phyloP scores from a whole-genome alignment of 2,113 vertebrate genomes.

The Sinocyclocheilus rhinocerous region DNA sequence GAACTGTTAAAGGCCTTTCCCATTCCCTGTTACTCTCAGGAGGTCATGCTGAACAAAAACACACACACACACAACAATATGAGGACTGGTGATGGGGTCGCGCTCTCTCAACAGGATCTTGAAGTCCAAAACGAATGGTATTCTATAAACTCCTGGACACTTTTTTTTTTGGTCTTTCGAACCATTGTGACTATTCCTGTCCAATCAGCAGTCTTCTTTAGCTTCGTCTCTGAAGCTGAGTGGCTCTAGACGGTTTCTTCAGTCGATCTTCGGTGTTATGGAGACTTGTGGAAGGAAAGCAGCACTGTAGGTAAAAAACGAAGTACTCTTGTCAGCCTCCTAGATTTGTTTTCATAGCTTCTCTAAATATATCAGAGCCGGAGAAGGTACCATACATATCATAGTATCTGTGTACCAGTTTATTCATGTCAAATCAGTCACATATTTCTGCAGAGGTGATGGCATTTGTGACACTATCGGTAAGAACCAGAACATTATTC shows the following conservation, averaged over 20 bases:
- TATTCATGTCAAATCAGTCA: constrained; percentile 13
- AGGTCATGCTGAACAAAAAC: constrained; percentile 9
- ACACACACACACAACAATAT: not conserved
- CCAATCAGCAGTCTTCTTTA: constrained; percentile 33
- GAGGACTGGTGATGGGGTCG: not conserved
- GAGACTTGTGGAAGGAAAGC: constrained; percentile 10
- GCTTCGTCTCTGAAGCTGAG: not conserved
- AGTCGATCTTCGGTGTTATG: not conserved
- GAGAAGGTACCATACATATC: not conserved
- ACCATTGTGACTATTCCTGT: constrained; percentile 12
- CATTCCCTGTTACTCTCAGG: constrained; percentile 22
- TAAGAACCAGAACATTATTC: not conserved
- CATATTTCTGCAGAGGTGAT: not conserved
- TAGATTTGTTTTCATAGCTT: not conserved
- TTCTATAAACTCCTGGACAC: constrained; percentile 5
- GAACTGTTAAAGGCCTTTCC: constrained; percentile 50
- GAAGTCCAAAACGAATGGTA: constrained; percentile 23
- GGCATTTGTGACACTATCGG: not conserved
- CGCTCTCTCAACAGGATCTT: not conserved
- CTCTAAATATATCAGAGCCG: not conserved
- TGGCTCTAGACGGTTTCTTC: not conserved
- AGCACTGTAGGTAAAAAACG: constrained; percentile 38
- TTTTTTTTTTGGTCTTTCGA: constrained; percentile 22
- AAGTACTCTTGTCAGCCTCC: not conserved
- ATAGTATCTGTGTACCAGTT: not conserved